Conservation (phyloP, 2,888 invertebrate species). For the Amphipyra berbera region DNA sequence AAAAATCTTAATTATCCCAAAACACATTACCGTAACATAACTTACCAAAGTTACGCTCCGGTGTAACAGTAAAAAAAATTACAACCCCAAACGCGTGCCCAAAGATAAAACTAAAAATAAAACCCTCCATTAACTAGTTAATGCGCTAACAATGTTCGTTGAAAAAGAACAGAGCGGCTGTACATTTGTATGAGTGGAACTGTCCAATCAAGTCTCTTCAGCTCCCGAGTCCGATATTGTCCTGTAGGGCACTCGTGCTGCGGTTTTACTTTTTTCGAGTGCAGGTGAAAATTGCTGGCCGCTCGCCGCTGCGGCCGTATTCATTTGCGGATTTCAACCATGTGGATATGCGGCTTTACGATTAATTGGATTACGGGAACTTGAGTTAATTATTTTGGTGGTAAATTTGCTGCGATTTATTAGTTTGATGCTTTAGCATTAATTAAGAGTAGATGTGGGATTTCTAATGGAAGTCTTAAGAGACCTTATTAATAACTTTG, state of each 20-base stretch:
- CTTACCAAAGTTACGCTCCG: conserved; percentile 40
- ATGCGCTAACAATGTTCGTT: conserved; percentile 84
- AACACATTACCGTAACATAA: conserved; percentile 3
- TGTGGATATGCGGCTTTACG: conserved; percentile 59
- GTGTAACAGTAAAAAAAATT: conserved; percentile 61
- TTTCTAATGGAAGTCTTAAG: too few species aligned
- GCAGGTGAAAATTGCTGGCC: conserved; percentile 67
- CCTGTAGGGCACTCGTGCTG: conserved; percentile 57
- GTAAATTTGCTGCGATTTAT: conserved; percentile 1
- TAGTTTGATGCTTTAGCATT: too few species aligned
- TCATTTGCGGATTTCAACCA: conserved; percentile 61
- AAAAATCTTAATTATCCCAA: not conserved
- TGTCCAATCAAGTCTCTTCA: conserved; percentile 65
- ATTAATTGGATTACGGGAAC: conserved; percentile 42
- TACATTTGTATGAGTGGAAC: conserved; percentile 62
- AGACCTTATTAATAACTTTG: too few species aligned
- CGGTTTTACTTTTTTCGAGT: conserved; percentile 58
- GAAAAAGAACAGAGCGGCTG: conserved; percentile 59
- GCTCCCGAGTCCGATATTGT: conserved; percentile 65
- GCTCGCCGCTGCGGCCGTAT: conserved; percentile 57
- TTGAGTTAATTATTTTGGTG: conserved; percentile 31
- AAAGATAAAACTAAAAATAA: conserved; percentile 86
- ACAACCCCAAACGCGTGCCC: conserved; percentile 69
- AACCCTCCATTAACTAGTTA: conserved; percentile 83
- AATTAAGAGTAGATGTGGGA: too few species aligned